These are phyloP conservation scores for Cristatella mucedo DNA, from an alignment of 2,888 invertebrate genomes.

Conservation along the genomic window DNA sequence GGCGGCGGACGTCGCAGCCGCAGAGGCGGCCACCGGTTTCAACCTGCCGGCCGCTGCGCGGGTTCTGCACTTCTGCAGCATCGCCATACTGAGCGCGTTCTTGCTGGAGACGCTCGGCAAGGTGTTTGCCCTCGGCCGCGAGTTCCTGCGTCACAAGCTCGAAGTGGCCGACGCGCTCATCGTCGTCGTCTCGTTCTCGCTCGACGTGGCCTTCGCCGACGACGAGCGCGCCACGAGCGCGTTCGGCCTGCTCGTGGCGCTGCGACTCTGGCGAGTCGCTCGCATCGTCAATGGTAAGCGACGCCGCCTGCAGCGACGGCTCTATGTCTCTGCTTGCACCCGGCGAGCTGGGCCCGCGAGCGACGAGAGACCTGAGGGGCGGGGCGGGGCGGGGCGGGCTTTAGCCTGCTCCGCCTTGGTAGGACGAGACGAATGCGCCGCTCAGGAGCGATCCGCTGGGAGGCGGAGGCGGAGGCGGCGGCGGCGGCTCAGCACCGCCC, in stretches of 20 bases:
- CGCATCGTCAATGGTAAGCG: constrained; percentile 38
- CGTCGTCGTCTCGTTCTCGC: constrained; percentile 34
- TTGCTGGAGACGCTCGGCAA: constrained; percentile 32
- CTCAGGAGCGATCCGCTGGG: too few relatives aligned
- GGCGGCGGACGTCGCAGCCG: constrained; percentile 20
- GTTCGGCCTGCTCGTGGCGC: constrained; percentile 35
- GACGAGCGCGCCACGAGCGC: constrained; percentile 27
- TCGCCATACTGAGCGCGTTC: constrained; percentile 32
- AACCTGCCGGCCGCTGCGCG: constrained; percentile 21
- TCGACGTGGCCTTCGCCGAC: constrained; percentile 34
- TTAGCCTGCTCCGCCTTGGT: too few relatives aligned
- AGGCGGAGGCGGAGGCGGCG: too few relatives aligned
- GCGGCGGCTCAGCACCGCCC: too few relatives aligned
- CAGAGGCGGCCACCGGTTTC: constrained; percentile 14
- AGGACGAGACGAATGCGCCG: too few relatives aligned
- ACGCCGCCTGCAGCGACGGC: neutral
- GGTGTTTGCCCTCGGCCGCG: constrained; percentile 30
- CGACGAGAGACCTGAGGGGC: too few relatives aligned
- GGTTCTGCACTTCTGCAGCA: constrained; percentile 34
- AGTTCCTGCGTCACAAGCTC: constrained; percentile 36
- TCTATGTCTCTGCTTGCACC: too few relatives aligned
- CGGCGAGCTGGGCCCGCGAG: too few relatives aligned
- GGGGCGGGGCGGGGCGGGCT: too few relatives aligned
- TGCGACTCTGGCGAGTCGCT: constrained; percentile 39
- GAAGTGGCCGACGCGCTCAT: constrained; percentile 40